Conservation (phyloP, 2,113 vertebrate genomes). For the Xenopus borealis region DNA sequence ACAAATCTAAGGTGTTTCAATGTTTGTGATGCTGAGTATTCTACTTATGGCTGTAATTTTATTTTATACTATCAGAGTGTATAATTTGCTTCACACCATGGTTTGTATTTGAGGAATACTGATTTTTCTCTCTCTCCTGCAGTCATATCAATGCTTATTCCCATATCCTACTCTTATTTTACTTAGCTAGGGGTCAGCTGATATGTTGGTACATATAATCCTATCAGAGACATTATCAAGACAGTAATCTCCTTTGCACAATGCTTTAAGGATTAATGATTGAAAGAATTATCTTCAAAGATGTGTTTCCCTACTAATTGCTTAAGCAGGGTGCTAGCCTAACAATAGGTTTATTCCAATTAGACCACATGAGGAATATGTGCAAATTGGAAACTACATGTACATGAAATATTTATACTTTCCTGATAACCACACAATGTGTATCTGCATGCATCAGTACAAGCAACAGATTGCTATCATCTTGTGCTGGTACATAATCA, state of each 20-base stretch:
- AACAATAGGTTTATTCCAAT: constrained; percentile 41
- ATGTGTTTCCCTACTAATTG: constrained; percentile 39
- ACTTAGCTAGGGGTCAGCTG: constrained; percentile 34
- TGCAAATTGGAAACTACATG: neutral
- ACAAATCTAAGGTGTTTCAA: neutral
- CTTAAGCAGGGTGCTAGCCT: constrained; percentile 27
- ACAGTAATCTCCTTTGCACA: constrained; percentile 30
- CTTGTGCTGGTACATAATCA: neutral
- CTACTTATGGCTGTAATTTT: neutral
- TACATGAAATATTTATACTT: neutral
- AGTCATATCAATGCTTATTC: constrained; percentile 15
- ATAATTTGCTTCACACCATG: constrained; percentile 14
- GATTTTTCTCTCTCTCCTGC: constrained; percentile 16
- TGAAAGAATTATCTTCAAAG: constrained; percentile 40
- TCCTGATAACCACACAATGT: constrained; percentile 17
- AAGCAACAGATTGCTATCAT: neutral
- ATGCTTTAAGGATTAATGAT: constrained; percentile 28
- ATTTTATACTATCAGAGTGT: constrained; percentile 6
- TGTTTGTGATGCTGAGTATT: neutral
- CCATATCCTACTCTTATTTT: constrained; percentile 18
- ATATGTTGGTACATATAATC: constrained; percentile 36
- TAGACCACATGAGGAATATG: constrained; percentile 12
- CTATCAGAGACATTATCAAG: constrained; percentile 34
- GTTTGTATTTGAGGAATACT: constrained; percentile 12
- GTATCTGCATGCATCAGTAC: neutral